Evolutionary conservation across 2,797 vertebrate species (phyloP).

Genomic region (Podargus strigoides): DNA sequence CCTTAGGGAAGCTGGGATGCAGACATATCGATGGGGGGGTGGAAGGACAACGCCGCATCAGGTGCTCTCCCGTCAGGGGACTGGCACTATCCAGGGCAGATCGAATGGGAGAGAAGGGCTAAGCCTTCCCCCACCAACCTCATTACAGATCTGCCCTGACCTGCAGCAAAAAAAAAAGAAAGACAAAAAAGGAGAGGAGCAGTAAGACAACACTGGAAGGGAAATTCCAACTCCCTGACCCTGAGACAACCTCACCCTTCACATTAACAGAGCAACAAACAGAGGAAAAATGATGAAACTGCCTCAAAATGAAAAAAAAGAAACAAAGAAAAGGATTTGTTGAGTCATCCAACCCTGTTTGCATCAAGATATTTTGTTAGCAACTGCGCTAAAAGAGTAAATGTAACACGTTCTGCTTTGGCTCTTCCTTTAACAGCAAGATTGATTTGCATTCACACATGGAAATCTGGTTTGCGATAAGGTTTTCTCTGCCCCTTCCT

Average conservation of each 20-base stretch:
- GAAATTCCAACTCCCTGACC: slow-evolving; percentile 63
- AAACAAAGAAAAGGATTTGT: slow-evolving; percentile 16
- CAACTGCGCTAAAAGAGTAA: slow-evolving; percentile 14
- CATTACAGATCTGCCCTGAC: not conserved
- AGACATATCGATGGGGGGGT: not conserved
- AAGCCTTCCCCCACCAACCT: not conserved
- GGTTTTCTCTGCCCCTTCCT: not conserved
- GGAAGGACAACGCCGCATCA: not conserved
- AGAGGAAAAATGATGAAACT: not conserved
- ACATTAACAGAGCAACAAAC: not conserved
- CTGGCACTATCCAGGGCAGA: not conserved
- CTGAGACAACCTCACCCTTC: not conserved
- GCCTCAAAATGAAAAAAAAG: not conserved
- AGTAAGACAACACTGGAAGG: slow-evolving; percentile 43
- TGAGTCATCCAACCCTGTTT: slow-evolving; percentile 31
- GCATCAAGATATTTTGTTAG: slow-evolving; percentile 19
- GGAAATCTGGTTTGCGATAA: slow-evolving; percentile 17
- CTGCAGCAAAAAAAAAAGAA: not conserved
- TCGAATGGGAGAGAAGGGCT: not conserved
- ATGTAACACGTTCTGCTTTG: slow-evolving; percentile 32
- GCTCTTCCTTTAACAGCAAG: slow-evolving; percentile 18
- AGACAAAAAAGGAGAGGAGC: slow-evolving; percentile 24
- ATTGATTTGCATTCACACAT: slow-evolving; percentile 43
- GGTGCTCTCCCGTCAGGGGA: not conserved
- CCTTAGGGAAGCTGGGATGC: not conserved